Percentiles rank a stretch among this genome's conserved stretches.
Conservation (phyloP, 2,888 invertebrate genomes). For the Parochlus steinenii region DNA sequence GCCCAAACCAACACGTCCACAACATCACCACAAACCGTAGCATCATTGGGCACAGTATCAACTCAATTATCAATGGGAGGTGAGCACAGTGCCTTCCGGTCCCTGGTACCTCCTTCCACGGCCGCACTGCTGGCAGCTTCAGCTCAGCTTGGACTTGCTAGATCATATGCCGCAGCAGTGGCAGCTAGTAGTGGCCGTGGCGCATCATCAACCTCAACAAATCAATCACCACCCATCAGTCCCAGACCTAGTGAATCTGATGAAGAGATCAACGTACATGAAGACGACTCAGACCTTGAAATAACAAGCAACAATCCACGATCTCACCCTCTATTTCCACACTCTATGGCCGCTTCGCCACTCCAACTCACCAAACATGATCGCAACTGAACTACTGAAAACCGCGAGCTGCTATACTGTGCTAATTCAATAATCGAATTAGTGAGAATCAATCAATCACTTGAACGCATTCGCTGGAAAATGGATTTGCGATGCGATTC, state of each 20-base stretch:
- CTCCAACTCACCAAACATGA: conserved; percentile 10
- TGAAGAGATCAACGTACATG: conserved; percentile 71
- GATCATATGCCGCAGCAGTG: conserved; percentile 22
- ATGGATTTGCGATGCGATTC: too few species aligned
- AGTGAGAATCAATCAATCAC: too few species aligned
- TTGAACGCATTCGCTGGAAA: too few species aligned
- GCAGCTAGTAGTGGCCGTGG: conserved; percentile 13
- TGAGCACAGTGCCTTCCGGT: conserved; percentile 77
- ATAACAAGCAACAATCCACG: conserved; percentile 15
- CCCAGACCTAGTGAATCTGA: conserved; percentile 35
- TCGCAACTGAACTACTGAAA: conserved; percentile 9
- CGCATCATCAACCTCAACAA: conserved; percentile 22
- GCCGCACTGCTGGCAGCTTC: conserved; percentile 36
- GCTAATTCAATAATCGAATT: too few species aligned
- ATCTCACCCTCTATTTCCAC: conserved; percentile 4
- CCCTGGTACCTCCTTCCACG: conserved; percentile 45
- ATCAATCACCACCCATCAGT: conserved; percentile 14
- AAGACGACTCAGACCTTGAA: conserved; percentile 52
- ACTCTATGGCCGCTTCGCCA: conserved; percentile 1
- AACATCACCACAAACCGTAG: conserved; percentile 20
- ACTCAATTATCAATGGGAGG: conserved; percentile 59
- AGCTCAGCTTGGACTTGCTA: conserved; percentile 23
- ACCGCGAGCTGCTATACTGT: too few species aligned
- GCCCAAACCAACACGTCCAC: conserved; percentile 23
- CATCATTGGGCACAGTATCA: conserved; percentile 31